Conservation (phyloP, 2,113 vertebrate genomes). For the Raja brachyura region DNA sequence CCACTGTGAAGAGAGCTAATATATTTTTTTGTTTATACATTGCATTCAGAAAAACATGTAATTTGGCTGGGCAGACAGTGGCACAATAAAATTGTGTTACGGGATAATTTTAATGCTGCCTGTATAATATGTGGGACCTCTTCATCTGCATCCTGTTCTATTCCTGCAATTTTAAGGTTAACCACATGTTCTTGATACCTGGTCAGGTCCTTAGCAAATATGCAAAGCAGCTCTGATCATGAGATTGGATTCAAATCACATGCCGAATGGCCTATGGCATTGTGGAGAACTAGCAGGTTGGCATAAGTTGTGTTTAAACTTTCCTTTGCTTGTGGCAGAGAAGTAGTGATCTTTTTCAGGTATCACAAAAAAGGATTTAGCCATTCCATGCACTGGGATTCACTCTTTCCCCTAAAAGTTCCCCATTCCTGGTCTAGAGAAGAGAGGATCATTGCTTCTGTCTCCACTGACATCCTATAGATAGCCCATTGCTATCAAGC, state of each 20-base stretch:
- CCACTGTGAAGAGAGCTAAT: background rate
- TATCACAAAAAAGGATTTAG: background rate
- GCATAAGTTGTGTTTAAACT: background rate
- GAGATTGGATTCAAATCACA: background rate
- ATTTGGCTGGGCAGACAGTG: background rate
- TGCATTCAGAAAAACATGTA: background rate
- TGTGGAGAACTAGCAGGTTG: too few relatives aligned
- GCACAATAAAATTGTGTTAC: background rate
- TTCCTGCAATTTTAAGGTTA: background rate
- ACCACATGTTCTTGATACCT: too few relatives aligned
- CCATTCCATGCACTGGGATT: background rate
- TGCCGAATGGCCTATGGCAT: too few relatives aligned
- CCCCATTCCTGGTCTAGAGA: background rate
- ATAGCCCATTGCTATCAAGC: too few relatives aligned
- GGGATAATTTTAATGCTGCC: background rate
- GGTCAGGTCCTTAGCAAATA: background rate
- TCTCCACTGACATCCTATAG: background rate
- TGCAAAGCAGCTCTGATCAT: background rate
- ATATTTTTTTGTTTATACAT: background rate
- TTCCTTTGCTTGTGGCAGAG: background rate
- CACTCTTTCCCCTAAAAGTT: background rate
- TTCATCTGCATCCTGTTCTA: background rate
- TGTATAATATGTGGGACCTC: background rate
- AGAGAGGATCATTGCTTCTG: too few relatives aligned
- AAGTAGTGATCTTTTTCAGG: background rate